phyloP scores from a whole-genome alignment of 2,113 vertebrate genomes.

The Brienomyrus longianalis region DNA sequence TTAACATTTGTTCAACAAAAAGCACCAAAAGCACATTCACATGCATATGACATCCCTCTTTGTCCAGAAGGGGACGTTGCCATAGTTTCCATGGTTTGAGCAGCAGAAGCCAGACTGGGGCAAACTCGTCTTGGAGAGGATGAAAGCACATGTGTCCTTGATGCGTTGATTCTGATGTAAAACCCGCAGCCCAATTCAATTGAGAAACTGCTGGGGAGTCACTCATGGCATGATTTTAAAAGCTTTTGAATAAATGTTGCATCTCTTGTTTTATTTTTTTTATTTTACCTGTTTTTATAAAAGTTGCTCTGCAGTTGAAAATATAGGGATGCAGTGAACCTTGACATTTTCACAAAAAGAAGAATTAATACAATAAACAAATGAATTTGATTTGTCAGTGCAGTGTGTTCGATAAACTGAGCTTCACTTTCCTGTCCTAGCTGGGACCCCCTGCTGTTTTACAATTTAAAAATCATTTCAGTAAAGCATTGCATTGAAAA shows the following conservation, averaged over 20 bases:
- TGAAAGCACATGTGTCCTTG: not conserved
- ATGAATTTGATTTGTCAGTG: not conserved
- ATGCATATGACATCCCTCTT: not conserved
- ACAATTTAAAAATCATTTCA: not conserved
- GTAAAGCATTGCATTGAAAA: not conserved
- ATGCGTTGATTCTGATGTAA: not conserved
- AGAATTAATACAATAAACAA: not conserved
- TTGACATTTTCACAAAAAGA: not conserved
- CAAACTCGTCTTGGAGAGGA: not conserved
- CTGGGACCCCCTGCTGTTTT: not conserved
- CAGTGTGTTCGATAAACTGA: not conserved
- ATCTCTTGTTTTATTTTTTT: not conserved
- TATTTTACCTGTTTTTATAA: not conserved
- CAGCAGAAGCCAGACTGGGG: not conserved
- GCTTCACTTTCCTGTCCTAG: not conserved
- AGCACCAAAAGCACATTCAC: not conserved
- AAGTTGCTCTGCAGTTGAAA: not conserved
- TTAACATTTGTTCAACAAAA: not conserved
- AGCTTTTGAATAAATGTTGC: not conserved
- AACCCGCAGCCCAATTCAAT: not conserved
- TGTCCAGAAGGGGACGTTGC: not conserved
- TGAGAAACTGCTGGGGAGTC: not conserved
- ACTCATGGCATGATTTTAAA: not conserved
- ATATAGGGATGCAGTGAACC: not conserved
- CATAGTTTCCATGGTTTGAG: not conserved